A percentile compares a stretch with the other conserved stretches of the same genome.
These are phyloP conservation scores for Corythoichthys haematopterus DNA, from an alignment of 2,113 vertebrate species.

Conservation along the genomic window DNA sequence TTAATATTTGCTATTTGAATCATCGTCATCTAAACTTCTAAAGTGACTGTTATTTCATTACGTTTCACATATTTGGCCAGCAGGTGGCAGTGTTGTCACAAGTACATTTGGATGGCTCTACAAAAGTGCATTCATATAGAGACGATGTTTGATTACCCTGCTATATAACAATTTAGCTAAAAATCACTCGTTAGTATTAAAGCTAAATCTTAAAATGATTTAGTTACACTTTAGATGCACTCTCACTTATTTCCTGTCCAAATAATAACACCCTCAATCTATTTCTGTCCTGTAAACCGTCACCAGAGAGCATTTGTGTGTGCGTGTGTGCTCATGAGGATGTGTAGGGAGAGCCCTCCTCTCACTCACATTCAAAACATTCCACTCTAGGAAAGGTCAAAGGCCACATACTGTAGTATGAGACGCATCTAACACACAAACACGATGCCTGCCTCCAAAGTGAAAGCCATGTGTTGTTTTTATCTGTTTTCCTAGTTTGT, in stretches of 20 bases:
- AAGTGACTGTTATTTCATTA: conserved; percentile 1
- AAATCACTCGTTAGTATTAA: background rate
- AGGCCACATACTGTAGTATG: conserved; percentile 47
- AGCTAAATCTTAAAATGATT: background rate
- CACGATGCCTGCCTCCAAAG: conserved; percentile 8
- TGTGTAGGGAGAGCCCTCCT: conserved; percentile 41
- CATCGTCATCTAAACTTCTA: conserved; percentile 12
- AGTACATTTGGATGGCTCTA: background rate
- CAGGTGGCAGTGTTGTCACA: conserved; percentile 50
- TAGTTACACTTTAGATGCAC: background rate
- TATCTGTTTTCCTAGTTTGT: conserved; percentile 1
- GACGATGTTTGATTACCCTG: no score
- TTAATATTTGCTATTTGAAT: background rate
- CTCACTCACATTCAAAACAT: conserved; percentile 60
- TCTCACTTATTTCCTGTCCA: background rate
- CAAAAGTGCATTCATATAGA: background rate
- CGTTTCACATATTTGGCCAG: conserved; percentile 36
- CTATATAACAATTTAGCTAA: background rate
- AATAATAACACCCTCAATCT: conserved; percentile 2
- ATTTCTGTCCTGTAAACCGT: conserved; percentile 21
- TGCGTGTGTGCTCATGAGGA: background rate
- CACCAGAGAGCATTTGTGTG: background rate
- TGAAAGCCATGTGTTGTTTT: conserved; percentile 7
- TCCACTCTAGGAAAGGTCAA: conserved; percentile 57
- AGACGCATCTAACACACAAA: conserved; percentile 23